Evolutionary conservation across 2,888 invertebrate genomes (phyloP).

Genomic region (Zele albiditarsus): DNA sequence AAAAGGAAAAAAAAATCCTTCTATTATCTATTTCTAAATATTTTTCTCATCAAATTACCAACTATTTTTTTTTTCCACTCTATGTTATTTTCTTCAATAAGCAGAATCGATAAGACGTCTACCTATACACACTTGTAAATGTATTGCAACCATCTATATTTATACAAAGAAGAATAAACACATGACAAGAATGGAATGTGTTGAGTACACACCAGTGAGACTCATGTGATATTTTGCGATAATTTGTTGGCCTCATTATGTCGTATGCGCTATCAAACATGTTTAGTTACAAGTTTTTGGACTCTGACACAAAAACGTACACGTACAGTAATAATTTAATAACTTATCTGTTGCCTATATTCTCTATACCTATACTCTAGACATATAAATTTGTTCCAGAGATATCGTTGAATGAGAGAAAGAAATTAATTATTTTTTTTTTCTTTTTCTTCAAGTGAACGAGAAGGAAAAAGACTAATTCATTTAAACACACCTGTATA

Average conservation of each 20-base stretch:
- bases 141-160: too few relatives aligned
- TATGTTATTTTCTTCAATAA: background rate
- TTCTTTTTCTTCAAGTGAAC: background rate
- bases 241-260: slow-evolving; percentile 7
- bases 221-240: slow-evolving; percentile 20
- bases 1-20: too few relatives aligned
- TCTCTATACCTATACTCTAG: too few relatives aligned
- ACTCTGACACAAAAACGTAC: background rate
- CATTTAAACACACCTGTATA: background rate
- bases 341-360: background rate
- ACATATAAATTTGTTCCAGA: too few relatives aligned
- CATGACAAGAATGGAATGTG: slow-evolving; percentile 42
- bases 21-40: too few relatives aligned
- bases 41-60: too few relatives aligned
- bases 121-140: too few relatives aligned
- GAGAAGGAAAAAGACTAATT: background rate
- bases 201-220: slow-evolving; percentile 31
- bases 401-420: background rate
- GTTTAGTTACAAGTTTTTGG: background rate
- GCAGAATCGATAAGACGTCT: too few relatives aligned
- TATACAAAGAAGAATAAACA: background rate
- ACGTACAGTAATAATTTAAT: background rate
- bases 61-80: too few relatives aligned
- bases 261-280: background rate
- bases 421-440: background rate